phyloP scores from a whole-genome alignment of 2,888 invertebrate genomes.

The Scrobipalpa atriplicella region DNA sequence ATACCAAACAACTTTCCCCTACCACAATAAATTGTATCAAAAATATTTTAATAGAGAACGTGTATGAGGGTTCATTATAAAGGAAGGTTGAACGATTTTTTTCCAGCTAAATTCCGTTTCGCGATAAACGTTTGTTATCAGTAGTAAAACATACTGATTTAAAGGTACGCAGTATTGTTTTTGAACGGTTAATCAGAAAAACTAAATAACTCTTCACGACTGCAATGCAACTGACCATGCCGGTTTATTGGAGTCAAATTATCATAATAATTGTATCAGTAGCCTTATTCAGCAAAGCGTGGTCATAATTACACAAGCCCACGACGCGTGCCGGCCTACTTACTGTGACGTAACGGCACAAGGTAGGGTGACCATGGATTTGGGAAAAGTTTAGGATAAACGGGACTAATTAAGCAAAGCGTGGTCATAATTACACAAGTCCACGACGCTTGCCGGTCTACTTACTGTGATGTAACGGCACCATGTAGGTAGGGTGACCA shows the following conservation, averaged over 20 bases:
- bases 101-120: too few species aligned
- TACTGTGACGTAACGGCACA: neutral
- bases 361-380: neutral
- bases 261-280: conserved; percentile 8
- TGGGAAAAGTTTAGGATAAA: neutral
- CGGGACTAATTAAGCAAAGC: neutral
- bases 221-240: neutral
- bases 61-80: too few species aligned
- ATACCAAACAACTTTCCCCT: too few species aligned
- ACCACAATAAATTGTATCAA: too few species aligned
- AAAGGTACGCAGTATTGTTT: too few species aligned
- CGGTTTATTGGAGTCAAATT: neutral
- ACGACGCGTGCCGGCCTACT: neutral
- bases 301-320: neutral
- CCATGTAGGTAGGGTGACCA: conserved; percentile 4
- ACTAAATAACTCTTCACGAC: neutral
- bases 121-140: too few species aligned
- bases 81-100: too few species aligned
- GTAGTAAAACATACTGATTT: too few species aligned
- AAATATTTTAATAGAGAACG: too few species aligned
- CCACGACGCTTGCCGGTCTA: neutral
- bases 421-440: neutral
- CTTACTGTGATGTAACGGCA: neutral
- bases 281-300: neutral
- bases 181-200: too few species aligned